These are phyloP conservation scores for Xenopus petersii DNA, from an alignment of 2,797 vertebrate species.

Conservation along the genomic window DNA sequence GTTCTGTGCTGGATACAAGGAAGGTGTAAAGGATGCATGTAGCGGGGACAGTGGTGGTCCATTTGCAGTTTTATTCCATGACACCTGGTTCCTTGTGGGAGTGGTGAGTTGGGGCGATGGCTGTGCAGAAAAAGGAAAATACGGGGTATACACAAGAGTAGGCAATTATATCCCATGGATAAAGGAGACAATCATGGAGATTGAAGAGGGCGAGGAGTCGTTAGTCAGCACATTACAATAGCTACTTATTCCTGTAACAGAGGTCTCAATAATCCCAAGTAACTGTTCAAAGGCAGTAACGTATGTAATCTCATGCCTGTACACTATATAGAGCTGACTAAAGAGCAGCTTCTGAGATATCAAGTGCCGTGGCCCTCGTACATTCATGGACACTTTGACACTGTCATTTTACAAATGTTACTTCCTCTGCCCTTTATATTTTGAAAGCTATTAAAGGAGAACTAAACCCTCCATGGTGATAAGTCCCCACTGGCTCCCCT, in stretches of 20 bases:
- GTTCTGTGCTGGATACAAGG: conserved; percentile 55
- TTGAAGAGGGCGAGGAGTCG: conserved; percentile 18
- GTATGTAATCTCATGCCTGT: no score
- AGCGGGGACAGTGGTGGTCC: conserved; percentile 59
- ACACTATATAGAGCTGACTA: no score
- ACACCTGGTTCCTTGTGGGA: conserved; percentile 55
- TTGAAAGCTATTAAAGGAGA: no score
- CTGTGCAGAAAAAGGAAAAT: conserved; percentile 56
- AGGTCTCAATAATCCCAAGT: no score
- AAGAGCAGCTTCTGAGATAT: no score
- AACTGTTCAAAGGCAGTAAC: no score
- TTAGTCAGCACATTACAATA: conserved; percentile 20
- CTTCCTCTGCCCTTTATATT: no score
- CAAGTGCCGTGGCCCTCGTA: no score
- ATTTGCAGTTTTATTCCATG: conserved; percentile 38
- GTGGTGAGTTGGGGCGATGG: conserved; percentile 59
- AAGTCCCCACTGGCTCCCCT: no score
- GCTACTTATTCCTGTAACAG: not conserved
- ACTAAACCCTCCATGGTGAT: no score
- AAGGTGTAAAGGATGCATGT: conserved; percentile 33
- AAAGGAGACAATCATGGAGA: conserved; percentile 50
- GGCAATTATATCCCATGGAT: conserved; percentile 57
- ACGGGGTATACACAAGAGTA: conserved; percentile 43
- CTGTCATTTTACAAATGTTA: no score
- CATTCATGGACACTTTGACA: no score